Evolutionary conservation across 2,797 vertebrate genomes (phyloP), one percentile per base, ranked within the genome.

Genomic region (Danio jaintianensis): DNA sequence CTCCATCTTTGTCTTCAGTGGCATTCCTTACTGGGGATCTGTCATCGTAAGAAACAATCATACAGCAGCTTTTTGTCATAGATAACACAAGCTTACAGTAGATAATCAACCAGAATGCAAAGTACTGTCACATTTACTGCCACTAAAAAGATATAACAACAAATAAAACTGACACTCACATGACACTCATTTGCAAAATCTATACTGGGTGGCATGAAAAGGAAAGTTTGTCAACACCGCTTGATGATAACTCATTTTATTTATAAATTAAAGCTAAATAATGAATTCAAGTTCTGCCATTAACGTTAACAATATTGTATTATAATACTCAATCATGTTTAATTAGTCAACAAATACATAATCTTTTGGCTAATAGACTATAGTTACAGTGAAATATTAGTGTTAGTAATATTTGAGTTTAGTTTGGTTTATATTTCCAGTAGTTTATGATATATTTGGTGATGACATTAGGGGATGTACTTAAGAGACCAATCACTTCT

Each of bases 21-120:
- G 82, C 8, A 15, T 70, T 56, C n/a, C 45, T 22, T 69, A 47
- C 77, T 83, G 82, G 82, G 82, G 74, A 68, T 47, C 72, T 0
- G 0, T 80, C 18, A 53, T 79, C 9, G 70, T 83, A 56, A 48
- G 66, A 29, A 52, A 29, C 43, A 29, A 7, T 22, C 20, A 12
- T 20, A 43, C 10, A 43, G 50, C 9, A 52, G 2, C 16, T 40
- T 69, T 50, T 13, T 29, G 5, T 3, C 5, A 43, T 16, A 11
- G 66, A 29, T 20, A 52, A 6, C 1, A 13, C 2, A 42, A 20
- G 38, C 22, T 20, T 29, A 72, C n/a, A 15, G 29, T 29, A 29
- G 29, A 3, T 29, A 29, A 29, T 29, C 29, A 29, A 29, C 29
- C 29, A 29, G 29, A 29, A 29, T 29, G 29, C 29, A 29, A 29